Percentiles rank a stretch among this genome's conserved stretches.
Conservation (phyloP, 37 sponge, comb jelly and placozoan species). For the Axinella damicornis region DNA sequence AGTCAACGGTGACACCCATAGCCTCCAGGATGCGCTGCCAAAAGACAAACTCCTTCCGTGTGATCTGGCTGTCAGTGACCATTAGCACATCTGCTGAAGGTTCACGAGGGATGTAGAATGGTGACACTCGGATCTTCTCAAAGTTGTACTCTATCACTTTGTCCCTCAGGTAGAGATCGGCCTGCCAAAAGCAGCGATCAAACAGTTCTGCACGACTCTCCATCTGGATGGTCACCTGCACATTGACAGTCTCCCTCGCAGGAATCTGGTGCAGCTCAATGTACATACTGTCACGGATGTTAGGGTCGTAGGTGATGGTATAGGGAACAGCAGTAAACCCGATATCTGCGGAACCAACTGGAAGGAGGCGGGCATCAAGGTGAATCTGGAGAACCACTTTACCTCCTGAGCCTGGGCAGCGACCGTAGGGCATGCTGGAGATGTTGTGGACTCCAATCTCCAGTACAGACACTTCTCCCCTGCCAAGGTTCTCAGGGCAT, state of each 20-base stretch:
- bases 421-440: constrained; percentile 79
- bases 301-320: constrained; percentile 76
- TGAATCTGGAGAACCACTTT: constrained; percentile 66
- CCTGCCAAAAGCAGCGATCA: constrained; percentile 81
- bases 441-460: constrained; percentile 84
- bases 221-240: constrained; percentile 72
- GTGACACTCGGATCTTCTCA: constrained; percentile 75
- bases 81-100: constrained; percentile 79
- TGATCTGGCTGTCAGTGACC: constrained; percentile 66
- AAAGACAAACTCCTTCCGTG: constrained; percentile 77
- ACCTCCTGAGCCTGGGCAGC: constrained; percentile 73
- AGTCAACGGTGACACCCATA: constrained; percentile 67
- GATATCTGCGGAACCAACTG: constrained; percentile 65
- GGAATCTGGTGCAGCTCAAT: constrained; percentile 70
- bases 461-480: constrained; percentile 72
- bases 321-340: constrained; percentile 54
- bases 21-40: constrained; percentile 79
- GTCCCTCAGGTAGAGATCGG: constrained; percentile 75
- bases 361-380: constrained; percentile 76
- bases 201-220: constrained; percentile 83
- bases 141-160: constrained; percentile 86
- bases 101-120: constrained; percentile 69
- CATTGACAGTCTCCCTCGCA: constrained; percentile 58
- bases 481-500: constrained; percentile 67
- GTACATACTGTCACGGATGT: constrained; percentile 75